Base-by-base conservation (phyloP, 35 echinoderm and acorn worm genomes). In the Acanthaster planci region DNA sequence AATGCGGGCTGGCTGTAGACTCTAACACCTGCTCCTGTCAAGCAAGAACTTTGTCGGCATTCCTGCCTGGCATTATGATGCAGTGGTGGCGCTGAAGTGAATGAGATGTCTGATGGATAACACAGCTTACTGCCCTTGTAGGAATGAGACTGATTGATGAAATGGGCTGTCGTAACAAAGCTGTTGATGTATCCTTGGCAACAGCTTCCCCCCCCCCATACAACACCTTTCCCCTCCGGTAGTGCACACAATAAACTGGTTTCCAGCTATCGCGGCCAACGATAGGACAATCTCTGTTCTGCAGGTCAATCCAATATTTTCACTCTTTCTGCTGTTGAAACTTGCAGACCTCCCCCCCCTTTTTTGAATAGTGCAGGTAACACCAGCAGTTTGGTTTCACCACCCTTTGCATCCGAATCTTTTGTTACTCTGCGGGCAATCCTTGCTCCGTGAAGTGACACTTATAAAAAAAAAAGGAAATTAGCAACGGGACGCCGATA, bases 391-490 rank as follows among this genome's bases (percentile, higher is more conserved):
- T 31, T 29, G 23, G 30, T 31, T 72, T 31, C 23, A 26, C 18
- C 14, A 72, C 7, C 34, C 64, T 7, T 72, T 2, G 64, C 64
- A 47, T 12, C 42, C 42, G 42, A 47, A 47, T 47, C 4, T 47
- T 72, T 72, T 36, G 64, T 26, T 29, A 26, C 64, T 10, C 27
- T 21, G 26, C 19, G 34, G 22, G 10, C 64, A 72, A 10, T 34
- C 23, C 14, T 29, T 26, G 64, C 18, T 26, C 23, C 64, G 12
- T 36, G 2, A 19, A 34, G 26, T 72, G 29, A 72, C 64, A 72
- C 64, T 19, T n/a, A n/a, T 72, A 72, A 72, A 72, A 60, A 72
- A 26, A 29, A 60, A 72, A 72, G 22, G 64, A 72, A 72, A 72
- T 59, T 59, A 59, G 27, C 64, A 72, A 31, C 29, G 2, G 29